Evolutionary conservation across 2,113 vertebrate species (phyloP).

Genomic region (Hippolais icterina): DNA sequence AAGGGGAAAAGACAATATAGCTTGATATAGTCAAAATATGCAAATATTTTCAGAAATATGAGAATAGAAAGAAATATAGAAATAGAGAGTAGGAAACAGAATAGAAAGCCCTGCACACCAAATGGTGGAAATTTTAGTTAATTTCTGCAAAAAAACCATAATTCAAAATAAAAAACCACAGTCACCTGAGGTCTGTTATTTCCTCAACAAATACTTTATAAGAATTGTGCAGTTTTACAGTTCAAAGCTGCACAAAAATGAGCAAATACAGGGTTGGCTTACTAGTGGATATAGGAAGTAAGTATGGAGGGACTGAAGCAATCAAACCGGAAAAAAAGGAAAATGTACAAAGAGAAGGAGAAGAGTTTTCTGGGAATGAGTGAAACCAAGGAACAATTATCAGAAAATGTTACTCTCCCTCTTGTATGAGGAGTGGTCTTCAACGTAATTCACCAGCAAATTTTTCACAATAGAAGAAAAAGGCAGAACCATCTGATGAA

Average conservation of each 20-base stretch:
- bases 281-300: rapidly evolving
- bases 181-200: not conserved
- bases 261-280: not conserved
- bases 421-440: not conserved
- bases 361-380: not conserved
- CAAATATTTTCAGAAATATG: not conserved
- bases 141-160: not conserved
- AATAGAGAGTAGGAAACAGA: not conserved
- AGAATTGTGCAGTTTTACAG: not conserved
- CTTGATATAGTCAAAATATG: not conserved
- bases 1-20: not conserved
- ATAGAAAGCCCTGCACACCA: not conserved
- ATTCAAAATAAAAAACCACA: not conserved
- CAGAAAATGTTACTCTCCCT: not conserved
- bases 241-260: not conserved
- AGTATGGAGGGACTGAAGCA: not conserved
- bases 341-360: not conserved
- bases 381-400: not conserved
- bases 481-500: not conserved
- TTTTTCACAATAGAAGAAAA: not conserved
- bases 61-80: not conserved
- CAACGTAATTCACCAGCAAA: not conserved
- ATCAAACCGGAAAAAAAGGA: not conserved
- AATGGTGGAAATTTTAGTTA: not conserved
- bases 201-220: not conserved